These are phyloP conservation scores for Neotoma lepida DNA, from an alignment of 2,113 vertebrate genomes.

Conservation along the genomic window DNA sequence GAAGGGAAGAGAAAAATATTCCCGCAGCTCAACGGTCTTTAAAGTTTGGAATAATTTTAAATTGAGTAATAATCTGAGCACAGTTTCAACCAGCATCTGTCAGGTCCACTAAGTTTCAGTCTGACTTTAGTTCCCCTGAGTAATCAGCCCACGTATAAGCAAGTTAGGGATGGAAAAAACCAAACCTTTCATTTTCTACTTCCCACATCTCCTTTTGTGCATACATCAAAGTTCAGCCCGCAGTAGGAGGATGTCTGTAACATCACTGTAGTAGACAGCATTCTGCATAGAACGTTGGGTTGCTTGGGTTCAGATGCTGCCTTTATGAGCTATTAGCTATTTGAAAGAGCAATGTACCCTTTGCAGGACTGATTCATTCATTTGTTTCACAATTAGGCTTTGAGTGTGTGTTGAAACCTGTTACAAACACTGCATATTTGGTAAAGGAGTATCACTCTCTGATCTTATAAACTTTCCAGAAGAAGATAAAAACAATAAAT, in stretches of 20 bases:
- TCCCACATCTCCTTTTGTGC: conserved; percentile 77
- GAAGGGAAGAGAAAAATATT: conserved; percentile 69
- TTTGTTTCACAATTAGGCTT: not conserved
- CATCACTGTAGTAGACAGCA: not conserved
- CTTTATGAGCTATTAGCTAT: not conserved
- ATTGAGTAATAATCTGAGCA: conserved; percentile 79
- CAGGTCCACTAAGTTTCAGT: conserved; percentile 77
- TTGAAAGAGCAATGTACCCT: not conserved
- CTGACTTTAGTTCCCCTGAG: conserved; percentile 83
- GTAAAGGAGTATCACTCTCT: not conserved
- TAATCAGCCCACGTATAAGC: conserved; percentile 78
- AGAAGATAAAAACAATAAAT: not conserved
- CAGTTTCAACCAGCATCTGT: conserved; percentile 79
- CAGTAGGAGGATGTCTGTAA: conserved; percentile 72
- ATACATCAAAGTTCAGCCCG: conserved; percentile 53
- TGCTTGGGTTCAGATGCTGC: not conserved
- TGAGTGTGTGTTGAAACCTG: not conserved
- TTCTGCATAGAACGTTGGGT: not conserved
- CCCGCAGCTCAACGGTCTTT: conserved; percentile 74
- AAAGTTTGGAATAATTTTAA: conserved; percentile 82
- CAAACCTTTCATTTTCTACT: conserved; percentile 81
- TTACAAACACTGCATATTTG: not conserved
- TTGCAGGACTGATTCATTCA: not conserved
- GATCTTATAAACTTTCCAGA: not conserved
- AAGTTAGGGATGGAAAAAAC: conserved; percentile 80